Conservation (phyloP, 2,797 vertebrate genomes). For the Siniperca scherzeri region DNA sequence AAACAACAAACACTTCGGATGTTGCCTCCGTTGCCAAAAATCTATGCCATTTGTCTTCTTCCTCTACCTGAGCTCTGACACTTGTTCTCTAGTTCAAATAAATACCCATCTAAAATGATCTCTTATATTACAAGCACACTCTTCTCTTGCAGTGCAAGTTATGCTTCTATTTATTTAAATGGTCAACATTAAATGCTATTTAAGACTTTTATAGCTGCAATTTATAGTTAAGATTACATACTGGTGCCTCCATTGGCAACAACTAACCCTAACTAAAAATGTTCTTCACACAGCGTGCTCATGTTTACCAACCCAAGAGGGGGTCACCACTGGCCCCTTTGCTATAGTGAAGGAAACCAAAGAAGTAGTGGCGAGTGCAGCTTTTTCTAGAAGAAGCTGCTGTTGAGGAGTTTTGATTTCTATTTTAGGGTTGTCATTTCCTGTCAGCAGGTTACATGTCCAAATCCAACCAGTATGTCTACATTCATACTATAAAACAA, state of each 20-base stretch:
- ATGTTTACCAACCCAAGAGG: background rate
- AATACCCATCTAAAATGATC: background rate
- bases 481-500: background rate
- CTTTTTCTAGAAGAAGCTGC: no score
- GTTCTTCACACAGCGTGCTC: background rate
- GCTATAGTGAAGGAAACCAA: no score
- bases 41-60: background rate
- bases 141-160: background rate
- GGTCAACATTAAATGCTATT: constrained; percentile 23
- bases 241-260: background rate
- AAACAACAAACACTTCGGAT: background rate
- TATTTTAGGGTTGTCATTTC: background rate
- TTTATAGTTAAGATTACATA: constrained; percentile 10
- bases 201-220: constrained; percentile 30
- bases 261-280: background rate
- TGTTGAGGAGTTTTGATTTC: background rate
- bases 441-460: background rate
- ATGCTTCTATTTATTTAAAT: constrained; percentile 4
- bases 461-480: background rate
- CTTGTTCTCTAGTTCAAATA: constrained; percentile 10
- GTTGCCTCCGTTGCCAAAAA: background rate
- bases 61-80: constrained; percentile 1
- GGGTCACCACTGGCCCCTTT: no score
- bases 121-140: constrained; percentile 12
- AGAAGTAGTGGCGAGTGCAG: no score